Base-by-base conservation (phyloP, 2,797 vertebrate species). In the Heterohyrax brucei region DNA sequence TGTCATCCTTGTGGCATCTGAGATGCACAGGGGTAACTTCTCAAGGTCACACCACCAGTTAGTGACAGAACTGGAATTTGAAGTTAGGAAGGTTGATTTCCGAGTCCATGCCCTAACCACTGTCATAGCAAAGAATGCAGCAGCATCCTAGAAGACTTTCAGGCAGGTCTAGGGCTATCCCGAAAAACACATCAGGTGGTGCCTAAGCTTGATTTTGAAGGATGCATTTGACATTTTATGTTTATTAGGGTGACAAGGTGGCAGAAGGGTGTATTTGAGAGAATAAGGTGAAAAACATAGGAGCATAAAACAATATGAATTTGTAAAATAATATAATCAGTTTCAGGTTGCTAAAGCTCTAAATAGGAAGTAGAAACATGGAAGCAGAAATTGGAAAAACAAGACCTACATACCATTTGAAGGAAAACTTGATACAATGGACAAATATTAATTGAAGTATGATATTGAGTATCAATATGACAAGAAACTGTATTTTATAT, bases 291-390 rank as follows among this genome's bases (percentile, higher is more conserved):
- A 21, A 68, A 62, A 44, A n/a, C 13, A 61, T 56, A 39, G 16
- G 90, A 53, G 21, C 39, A 75, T 80, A 86, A 92, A 89, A 22
- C 21, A 80, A 62, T 18, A 48, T 46, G 9, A 1, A 30, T 84
- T 86, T 81, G 92, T 24, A 93, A 88, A 22, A 14, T 88, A 73
- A 85, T 56, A 24, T n/a, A 75, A 59, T 86, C 14, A 46, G 64
- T 90, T 90, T 87, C 44, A 93, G 39, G 39, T 77, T 77, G 46
- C 30, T 88, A 44, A 94, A 77, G 50, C 18, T 95, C 44, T 94
- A 61, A 61, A 70, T 68, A 10, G 4, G 70, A 79, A 79, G 21
- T 88, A 90, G 48, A 93, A 61, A 64, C 8, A 16, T 30, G 44
- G 84, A 79, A 86, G 56, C 90, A 94, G 30, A 91, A 86, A 66